A percentile compares a stretch with the other conserved stretches of the same genome.
Evolutionary conservation across 2,888 invertebrate genomes (phyloP).

Genomic region (Bellardia pandia): DNA sequence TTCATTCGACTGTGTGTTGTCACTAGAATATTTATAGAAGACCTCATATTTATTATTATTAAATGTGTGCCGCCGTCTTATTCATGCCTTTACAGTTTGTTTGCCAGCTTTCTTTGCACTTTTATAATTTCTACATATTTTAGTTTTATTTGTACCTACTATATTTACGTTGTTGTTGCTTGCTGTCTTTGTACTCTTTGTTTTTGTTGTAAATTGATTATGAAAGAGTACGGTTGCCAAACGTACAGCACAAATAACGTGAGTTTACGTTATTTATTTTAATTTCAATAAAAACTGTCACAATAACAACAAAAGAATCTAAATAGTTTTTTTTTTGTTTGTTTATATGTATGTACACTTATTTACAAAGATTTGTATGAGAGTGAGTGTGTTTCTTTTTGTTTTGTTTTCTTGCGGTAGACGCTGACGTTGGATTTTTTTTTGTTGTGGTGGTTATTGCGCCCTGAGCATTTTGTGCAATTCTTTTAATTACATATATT

Average conservation of each 20-base stretch:
- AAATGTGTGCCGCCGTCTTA: not conserved
- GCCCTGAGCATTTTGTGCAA: slow-evolving; percentile 37
- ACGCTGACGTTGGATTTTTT: slow-evolving; percentile 58
- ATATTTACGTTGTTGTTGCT: slow-evolving; percentile 5
- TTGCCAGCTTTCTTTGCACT: slow-evolving; percentile 43
- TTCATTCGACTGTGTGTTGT: not conserved
- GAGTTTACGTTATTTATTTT: slow-evolving; percentile 48
- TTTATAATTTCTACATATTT: slow-evolving; percentile 38
- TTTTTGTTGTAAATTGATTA: slow-evolving; percentile 47
- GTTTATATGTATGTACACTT: slow-evolving; percentile 34
- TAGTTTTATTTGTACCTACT: not conserved
- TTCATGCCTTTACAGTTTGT: not conserved
- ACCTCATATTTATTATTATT: slow-evolving; percentile 23
- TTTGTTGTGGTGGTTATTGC: slow-evolving; percentile 23
- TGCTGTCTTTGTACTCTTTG: not conserved
- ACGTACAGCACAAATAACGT: slow-evolving; percentile 40
- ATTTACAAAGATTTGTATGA: slow-evolving; percentile 47
- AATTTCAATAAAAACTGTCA: slow-evolving; percentile 42
- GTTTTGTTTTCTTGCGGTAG: slow-evolving; percentile 21
- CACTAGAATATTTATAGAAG: slow-evolving; percentile 24
- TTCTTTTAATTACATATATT: slow-evolving; percentile 25
- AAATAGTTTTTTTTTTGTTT: slow-evolving; percentile 4
- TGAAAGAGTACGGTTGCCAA: slow-evolving; percentile 52
- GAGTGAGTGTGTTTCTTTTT: slow-evolving; percentile 29
- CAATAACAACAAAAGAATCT: slow-evolving; percentile 4